Base-by-base conservation (phyloP, 1,140 invertebrate genomes). In the Hylaeus anthracinus region DNA sequence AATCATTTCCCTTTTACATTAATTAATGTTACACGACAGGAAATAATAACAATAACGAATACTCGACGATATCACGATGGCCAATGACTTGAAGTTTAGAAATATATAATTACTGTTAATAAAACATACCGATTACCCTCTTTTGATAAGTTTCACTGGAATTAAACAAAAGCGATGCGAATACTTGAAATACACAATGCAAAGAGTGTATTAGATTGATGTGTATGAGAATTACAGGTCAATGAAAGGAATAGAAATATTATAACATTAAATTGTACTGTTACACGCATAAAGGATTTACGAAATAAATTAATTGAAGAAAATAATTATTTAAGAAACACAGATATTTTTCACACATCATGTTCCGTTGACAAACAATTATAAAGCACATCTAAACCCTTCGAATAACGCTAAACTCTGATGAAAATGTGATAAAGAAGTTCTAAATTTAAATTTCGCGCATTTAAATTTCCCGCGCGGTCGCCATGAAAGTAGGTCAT, bases 191-290 rank as follows among this genome's bases (percentile, higher is more conserved):
- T 64, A 55, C 15, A 63, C 45, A 64, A 26, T 12, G 37, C 48
- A 55, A 79, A 72, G n/a, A 14, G 39, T 26, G 26, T 26, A 78
- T 78, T 70, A n/a, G 43, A 72, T 48, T 12, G 10, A 65, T 63
- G 51, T 66, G 66, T 3, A 55, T 2, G 39, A 66, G 12, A 41
- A 26, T 51, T 2, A 12, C 45, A 3, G 43, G 41, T 41, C 39
- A 8, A 67, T 1, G 65, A 37, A 71, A 72, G 14, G 10, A 37
- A 45, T 53, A 72, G 8, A 56, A 56, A 6, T 79, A 58, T 37
- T 39, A 53, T 65, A 72, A 64, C 72, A 45, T 45, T 37, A 72
- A 79, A 79, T 79, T 79, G 58, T 71, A 78, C 10, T 71, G 75
- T 61, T 37, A 37, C 51, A 14, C 45, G n/a, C 37, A 70, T 60